Percentiles rank a stretch among this genome's conserved stretches.
Evolutionary conservation across 2,797 vertebrate species (phyloP).

Genomic region (Hephaestus fuliginosus): DNA sequence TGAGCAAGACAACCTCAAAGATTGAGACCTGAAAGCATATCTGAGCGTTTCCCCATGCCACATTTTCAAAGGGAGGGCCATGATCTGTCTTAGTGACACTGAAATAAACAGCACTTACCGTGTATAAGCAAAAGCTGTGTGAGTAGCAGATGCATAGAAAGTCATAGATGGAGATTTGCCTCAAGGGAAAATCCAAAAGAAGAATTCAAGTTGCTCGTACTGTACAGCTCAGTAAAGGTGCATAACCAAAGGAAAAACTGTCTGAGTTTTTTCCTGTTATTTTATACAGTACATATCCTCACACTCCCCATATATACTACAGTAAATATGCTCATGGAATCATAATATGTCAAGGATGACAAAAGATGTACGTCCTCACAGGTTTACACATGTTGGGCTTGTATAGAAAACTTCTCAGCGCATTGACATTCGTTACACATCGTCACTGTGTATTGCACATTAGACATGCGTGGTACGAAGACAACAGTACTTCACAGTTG

Average conservation of each 20-base stretch:
- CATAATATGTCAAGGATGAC: not conserved
- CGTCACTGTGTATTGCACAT: no score
- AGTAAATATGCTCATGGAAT: not conserved
- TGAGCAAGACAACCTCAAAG: conserved; percentile 30
- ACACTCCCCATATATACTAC: not conserved
- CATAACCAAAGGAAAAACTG: not conserved
- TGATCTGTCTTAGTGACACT: conserved; percentile 26
- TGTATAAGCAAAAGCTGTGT: conserved; percentile 35
- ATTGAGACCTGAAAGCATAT: conserved; percentile 37
- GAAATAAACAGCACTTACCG: conserved; percentile 21
- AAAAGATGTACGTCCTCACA: not conserved
- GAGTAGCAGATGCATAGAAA: conserved; percentile 48
- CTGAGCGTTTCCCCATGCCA: not conserved
- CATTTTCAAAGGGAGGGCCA: conserved; percentile 33
- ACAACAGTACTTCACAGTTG: no score
- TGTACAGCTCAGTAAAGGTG: not conserved
- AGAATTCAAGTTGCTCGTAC: conserved; percentile 28
- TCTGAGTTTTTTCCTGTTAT: not conserved
- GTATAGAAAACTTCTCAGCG: not conserved
- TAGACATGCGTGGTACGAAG: no score
- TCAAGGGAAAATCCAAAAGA: conserved; percentile 35
- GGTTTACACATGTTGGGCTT: not conserved
- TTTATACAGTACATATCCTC: not conserved
- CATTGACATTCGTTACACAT: no score
- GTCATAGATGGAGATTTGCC: conserved; percentile 51